These are phyloP conservation scores for Blennius ocellaris DNA, from an alignment of 2,113 vertebrate species.

Conservation along the genomic window DNA sequence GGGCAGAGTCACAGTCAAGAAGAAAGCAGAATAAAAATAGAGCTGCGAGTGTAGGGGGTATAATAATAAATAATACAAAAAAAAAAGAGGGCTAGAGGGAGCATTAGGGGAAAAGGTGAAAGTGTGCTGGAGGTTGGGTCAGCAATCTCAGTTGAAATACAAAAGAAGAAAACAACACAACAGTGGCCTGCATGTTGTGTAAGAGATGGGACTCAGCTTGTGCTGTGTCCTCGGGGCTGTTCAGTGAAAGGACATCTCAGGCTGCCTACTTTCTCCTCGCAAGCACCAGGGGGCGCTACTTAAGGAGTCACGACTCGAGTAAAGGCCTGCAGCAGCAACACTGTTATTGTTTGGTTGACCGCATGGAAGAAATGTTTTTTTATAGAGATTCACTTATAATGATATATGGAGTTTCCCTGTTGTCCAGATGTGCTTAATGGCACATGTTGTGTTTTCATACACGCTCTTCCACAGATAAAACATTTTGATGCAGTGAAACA, in stretches of 20 bases:
- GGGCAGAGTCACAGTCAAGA: conserved; percentile 58
- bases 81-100: conserved; percentile 6
- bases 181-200: conserved; percentile 42
- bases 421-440: neutral
- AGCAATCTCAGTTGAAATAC: conserved; percentile 21
- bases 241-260: conserved; percentile 34
- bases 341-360: conserved; percentile 7
- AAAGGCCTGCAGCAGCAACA: conserved; percentile 11
- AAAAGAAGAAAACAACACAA: conserved; percentile 33
- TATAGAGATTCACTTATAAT: neutral
- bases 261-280: neutral
- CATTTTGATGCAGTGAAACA: neutral
- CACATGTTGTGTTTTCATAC: neutral
- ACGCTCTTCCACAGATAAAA: neutral
- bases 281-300: conserved; percentile 47
- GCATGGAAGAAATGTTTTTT: neutral
- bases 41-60: conserved; percentile 21
- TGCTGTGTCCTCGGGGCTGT: conserved; percentile 28
- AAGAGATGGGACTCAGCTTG: conserved; percentile 62
- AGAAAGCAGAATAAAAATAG: conserved; percentile 35
- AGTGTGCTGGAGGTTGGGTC: conserved; percentile 33
- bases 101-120: conserved; percentile 33
- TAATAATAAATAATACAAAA: neutral
- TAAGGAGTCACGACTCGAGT: neutral
- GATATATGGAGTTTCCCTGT: neutral